Conservation (phyloP, 1,140 invertebrate genomes). For the Lanistes nyassanus region DNA sequence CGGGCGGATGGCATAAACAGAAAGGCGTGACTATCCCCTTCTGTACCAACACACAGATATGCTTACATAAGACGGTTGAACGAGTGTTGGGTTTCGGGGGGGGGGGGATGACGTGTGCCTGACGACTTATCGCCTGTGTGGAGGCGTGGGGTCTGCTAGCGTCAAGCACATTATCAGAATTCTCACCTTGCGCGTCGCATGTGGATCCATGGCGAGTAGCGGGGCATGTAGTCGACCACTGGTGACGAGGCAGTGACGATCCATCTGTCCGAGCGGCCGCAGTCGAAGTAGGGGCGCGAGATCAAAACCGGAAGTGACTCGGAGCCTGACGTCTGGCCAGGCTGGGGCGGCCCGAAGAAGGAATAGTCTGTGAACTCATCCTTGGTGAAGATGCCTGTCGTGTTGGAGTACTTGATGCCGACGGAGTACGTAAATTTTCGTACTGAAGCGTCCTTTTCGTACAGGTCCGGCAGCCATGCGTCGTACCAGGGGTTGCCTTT, state of each 20-base stretch:
- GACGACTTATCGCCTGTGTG: too few species aligned
- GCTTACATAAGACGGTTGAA: too few species aligned
- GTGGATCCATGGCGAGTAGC: slow-evolving; percentile 89
- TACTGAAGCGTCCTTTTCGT: slow-evolving; percentile 82
- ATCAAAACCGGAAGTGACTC: slow-evolving; percentile 91
- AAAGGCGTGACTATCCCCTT: too few species aligned
- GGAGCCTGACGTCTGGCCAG: slow-evolving; percentile 52
- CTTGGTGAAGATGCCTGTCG: slow-evolving; percentile 74
- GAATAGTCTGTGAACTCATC: slow-evolving; percentile 48
- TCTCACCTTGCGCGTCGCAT: slow-evolving; percentile 93
- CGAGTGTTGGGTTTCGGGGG: too few species aligned
- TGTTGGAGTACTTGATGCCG: slow-evolving; percentile 90
- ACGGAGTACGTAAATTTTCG: slow-evolving; percentile 81
- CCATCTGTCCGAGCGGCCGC: slow-evolving; percentile 95
- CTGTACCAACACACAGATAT: too few species aligned
- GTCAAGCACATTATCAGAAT: too few species aligned
- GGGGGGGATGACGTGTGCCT: too few species aligned
- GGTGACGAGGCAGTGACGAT: slow-evolving; percentile 91
- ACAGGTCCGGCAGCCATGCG: slow-evolving; percentile 80
- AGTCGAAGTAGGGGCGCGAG: slow-evolving; percentile 96
- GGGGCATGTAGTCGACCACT: slow-evolving; percentile 93
- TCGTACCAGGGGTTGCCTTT: slow-evolving; percentile 91
- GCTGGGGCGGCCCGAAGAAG: slow-evolving; percentile 67
- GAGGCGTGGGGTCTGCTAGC: too few species aligned
- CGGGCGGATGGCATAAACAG: too few species aligned